A percentile compares a stretch with the other conserved stretches of the same genome.
These are phyloP conservation scores for Tympanoctomys barrerae DNA, from an alignment of 2,797 vertebrate species.

Conservation along the genomic window DNA sequence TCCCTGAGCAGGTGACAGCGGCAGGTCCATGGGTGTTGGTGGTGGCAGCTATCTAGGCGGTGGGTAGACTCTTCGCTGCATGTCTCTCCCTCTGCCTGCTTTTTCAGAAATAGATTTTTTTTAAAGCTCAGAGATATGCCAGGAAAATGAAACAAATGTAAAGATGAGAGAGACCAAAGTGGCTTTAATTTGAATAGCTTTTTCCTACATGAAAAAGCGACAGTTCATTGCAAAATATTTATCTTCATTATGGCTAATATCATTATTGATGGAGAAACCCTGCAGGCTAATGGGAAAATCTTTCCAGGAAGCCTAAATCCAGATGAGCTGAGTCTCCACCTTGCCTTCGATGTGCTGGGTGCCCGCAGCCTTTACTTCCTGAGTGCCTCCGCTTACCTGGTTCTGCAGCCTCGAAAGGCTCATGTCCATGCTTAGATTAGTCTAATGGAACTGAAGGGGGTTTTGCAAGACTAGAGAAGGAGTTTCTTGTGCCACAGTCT, in stretches of 20 bases:
- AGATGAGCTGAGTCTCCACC: slow-evolving; percentile 58
- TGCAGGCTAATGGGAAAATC: slow-evolving; percentile 72
- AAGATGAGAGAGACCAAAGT: slow-evolving; percentile 35
- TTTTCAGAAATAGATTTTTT: slow-evolving; percentile 21
- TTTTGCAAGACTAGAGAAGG: background rate
- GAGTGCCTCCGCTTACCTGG: background rate
- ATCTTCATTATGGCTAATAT: slow-evolving; percentile 72
- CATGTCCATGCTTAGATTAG: background rate
- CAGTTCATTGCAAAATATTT: slow-evolving; percentile 80
- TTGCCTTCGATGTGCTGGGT: background rate
- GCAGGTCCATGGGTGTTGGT: background rate
- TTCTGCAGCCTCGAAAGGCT: accelerated
- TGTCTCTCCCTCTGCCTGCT: background rate
- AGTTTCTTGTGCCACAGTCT: background rate
- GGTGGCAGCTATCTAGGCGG: background rate
- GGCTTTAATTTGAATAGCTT: slow-evolving; percentile 73
- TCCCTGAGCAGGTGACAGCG: background rate
- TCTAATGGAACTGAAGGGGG: accelerated
- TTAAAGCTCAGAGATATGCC: slow-evolving; percentile 51
- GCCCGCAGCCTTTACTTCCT: background rate
- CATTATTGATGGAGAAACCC: slow-evolving; percentile 75
- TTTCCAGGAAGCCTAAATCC: slow-evolving; percentile 65
- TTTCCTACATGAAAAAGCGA: slow-evolving; percentile 60
- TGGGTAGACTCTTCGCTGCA: background rate
- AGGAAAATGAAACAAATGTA: slow-evolving; percentile 72